Percentiles rank a stretch among this genome's conserved stretches.
Conservation (phyloP, 2,888 invertebrate species). For the Chelonus formosanus region DNA sequence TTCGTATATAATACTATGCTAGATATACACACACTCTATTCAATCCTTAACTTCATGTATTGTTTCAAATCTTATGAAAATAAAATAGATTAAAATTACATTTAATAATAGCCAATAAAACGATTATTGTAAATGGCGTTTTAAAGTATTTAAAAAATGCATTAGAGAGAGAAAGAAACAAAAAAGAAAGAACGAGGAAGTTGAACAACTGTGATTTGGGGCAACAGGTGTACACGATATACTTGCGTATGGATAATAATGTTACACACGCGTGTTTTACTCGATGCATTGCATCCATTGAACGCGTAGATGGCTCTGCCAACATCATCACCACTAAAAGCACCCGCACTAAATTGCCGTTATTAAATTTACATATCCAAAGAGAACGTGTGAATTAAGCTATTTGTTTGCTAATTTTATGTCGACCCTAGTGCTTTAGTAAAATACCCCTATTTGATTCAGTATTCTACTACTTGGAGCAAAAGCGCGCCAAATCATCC, state of each 20-base stretch:
- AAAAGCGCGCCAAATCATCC: constrained; percentile 20
- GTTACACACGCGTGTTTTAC: constrained; percentile 23
- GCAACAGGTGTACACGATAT: constrained; percentile 61
- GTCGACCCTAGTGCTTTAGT: constrained; percentile 35
- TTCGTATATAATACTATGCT: background rate
- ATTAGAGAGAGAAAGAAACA: constrained; percentile 1
- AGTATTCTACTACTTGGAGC: background rate
- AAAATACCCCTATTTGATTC: constrained; percentile 6
- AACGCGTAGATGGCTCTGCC: constrained; percentile 8
- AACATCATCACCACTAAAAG: constrained; percentile 13
- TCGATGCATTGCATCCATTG: constrained; percentile 22
- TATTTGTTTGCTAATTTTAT: constrained; percentile 45
- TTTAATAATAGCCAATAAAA: background rate
- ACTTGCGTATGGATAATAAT: constrained; percentile 30
- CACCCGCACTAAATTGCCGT: constrained; percentile 41
- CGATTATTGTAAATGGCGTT: background rate
- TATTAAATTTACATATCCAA: constrained; percentile 57
- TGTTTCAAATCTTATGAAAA: no score
- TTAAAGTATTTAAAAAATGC: background rate
- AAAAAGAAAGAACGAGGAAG: background rate
- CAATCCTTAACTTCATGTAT: background rate
- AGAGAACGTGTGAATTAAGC: constrained; percentile 42
- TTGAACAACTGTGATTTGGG: constrained; percentile 53
- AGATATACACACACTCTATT: background rate
- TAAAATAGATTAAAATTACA: no score